phyloP scores from a whole-genome alignment of 2,113 vertebrate genomes.

The Nibea coibor region DNA sequence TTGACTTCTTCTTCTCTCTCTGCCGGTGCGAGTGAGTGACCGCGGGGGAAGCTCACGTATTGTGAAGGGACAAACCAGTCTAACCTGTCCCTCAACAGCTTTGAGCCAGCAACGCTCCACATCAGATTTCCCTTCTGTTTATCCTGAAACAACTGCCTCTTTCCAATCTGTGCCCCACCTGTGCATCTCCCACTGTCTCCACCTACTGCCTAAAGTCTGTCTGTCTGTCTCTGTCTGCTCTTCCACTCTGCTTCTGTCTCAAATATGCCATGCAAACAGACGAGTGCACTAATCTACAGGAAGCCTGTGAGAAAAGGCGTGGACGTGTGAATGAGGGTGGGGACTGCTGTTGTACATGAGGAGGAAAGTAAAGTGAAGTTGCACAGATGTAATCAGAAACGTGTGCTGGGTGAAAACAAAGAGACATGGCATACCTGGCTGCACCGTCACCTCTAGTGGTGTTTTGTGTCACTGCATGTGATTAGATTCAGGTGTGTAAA shows the following conservation, averaged over 20 bases:
- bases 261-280: neutral
- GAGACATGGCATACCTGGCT: neutral
- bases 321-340: slow-evolving; percentile 14
- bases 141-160: slow-evolving; percentile 27
- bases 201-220: slow-evolving; percentile 23
- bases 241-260: neutral
- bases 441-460: neutral
- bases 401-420: slow-evolving; percentile 51
- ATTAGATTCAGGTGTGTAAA: slow-evolving; percentile 53
- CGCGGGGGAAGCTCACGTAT: neutral
- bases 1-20: slow-evolving; percentile 8
- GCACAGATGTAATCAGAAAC: slow-evolving; percentile 44
- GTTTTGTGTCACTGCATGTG: neutral
- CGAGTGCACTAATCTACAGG: neutral
- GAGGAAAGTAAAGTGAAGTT: neutral
- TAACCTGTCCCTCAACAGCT: slow-evolving; percentile 65
- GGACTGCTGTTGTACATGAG: neutral
- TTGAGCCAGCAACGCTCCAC: slow-evolving; percentile 37
- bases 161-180: slow-evolving; percentile 56
- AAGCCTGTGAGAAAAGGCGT: neutral
- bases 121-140: slow-evolving; percentile 30
- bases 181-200: slow-evolving; percentile 36
- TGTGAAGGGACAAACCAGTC: slow-evolving; percentile 68
- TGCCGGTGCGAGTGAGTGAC: slow-evolving; percentile 2
- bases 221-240: neutral